phyloP scores from a whole-genome alignment of 2,113 vertebrate genomes.

The Noctilio leporinus region DNA sequence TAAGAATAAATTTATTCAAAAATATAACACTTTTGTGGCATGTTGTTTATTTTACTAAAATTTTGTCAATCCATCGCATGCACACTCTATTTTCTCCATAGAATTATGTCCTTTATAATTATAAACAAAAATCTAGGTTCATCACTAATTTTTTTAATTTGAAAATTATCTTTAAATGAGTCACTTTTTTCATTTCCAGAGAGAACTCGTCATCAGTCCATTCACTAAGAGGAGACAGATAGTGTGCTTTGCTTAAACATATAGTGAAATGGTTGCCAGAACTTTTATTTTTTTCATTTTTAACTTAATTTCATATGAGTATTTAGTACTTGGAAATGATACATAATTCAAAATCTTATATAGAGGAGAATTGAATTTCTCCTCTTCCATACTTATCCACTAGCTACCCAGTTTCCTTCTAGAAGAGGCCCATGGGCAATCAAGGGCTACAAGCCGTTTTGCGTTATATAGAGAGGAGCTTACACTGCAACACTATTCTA shows the following conservation, averaged over 20 bases:
- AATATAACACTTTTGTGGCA: no score
- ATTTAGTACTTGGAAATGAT: neutral
- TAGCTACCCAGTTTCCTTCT: neutral
- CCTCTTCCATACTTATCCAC: neutral
- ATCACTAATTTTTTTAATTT: neutral
- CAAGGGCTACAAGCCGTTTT: neutral
- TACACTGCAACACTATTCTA: accelerated
- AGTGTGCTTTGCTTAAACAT: neutral
- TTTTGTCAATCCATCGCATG: no score
- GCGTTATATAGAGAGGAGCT: neutral
- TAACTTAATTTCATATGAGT: neutral
- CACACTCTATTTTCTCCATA: neutral
- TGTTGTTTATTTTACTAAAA: no score
- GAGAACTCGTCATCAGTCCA: neutral
- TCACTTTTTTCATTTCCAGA: neutral
- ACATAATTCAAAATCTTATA: neutral
- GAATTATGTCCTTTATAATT: neutral
- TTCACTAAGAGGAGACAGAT: neutral
- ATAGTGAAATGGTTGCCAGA: neutral
- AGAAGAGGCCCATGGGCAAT: no score
- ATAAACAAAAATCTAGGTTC: neutral
- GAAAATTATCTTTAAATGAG: neutral
- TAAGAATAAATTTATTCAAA: no score
- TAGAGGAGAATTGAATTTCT: neutral
- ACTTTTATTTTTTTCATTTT: neutral